Evolutionary conservation across 2,113 vertebrate genomes (phyloP).

Genomic region (Ciconia maguari): DNA sequence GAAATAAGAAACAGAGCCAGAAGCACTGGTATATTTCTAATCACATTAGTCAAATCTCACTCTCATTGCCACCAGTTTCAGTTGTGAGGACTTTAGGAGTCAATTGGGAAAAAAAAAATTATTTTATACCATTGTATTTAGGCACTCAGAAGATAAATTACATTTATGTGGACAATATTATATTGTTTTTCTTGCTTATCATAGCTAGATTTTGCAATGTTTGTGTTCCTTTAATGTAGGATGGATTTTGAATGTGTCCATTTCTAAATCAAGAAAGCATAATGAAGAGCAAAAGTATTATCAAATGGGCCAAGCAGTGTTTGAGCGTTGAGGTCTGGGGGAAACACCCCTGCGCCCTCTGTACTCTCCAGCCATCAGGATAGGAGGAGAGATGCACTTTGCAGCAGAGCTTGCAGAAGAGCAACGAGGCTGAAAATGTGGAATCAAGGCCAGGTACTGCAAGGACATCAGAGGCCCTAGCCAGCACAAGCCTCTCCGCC

Average conservation of each 20-base stretch:
- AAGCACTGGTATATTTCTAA: not conserved
- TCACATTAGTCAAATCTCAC: not conserved
- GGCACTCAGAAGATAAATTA: not conserved
- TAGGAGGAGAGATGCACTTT: fast-evolving
- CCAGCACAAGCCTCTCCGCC: not conserved
- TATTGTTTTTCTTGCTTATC: not conserved
- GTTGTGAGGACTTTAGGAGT: not conserved
- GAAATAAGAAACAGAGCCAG: not conserved
- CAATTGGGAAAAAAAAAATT: not conserved
- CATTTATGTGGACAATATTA: not conserved
- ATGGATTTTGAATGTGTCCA: not conserved
- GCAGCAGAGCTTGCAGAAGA: not conserved
- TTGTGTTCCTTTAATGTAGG: not conserved
- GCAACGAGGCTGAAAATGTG: not conserved
- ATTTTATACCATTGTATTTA: not conserved
- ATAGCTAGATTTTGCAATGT: not conserved
- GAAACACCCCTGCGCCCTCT: not conserved
- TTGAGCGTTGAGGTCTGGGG: not conserved
- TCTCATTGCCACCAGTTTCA: not conserved
- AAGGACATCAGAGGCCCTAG: not conserved
- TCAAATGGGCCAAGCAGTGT: not conserved
- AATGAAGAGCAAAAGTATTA: not conserved
- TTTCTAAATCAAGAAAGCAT: not conserved
- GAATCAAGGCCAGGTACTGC: not conserved
- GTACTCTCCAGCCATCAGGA: not conserved